Evolutionary conservation across 2,113 vertebrate genomes (phyloP), one percentile per base, ranked within the genome.

Genomic region (Ondatra zibethicus): DNA sequence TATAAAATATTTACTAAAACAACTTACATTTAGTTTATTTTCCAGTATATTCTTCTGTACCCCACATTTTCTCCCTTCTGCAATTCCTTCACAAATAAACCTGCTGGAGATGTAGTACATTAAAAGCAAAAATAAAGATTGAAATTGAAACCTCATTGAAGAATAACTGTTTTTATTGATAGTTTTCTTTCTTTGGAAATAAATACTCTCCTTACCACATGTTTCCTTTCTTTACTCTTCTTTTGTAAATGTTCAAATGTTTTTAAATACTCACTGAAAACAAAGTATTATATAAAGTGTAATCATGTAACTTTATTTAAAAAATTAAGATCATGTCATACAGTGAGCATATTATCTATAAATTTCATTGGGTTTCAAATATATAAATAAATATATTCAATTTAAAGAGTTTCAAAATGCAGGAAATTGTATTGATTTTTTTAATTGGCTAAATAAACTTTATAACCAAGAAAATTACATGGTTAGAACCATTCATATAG

Each of bases 361-460:
- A 82, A 55, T 94, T 95, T n/a, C 47, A 89, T 88, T 89, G 82
- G 1, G 19, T 88, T 92, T 27, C 77, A 27, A 61, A 47, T 12
- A 81, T 0, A 92, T n/a, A 93, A 96, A 77, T 85, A 77, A 92
- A 80, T 5, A 82, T 85, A 80, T 81, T 85, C 27, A 84, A 81
- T 84, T 89, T 72, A 70, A 84, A 82, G 21, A 81, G 7, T 93
- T 1, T 23, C 81, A 11, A 90, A 91, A 91, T 84, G 31, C 9
- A 75, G 23, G 19, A 91, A 96, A 84, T 70, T n/a, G 0, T 63
- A 65, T 33, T 68, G 12, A 45, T 93, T 96, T 96, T 88, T 82
- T 94, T 93, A 63, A 70, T 65, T 89, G 58, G 78, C 42, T 89
- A 70, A 61, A 96, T 92, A 89, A 94, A 88, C 94, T 94, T 68